phyloP scores from a whole-genome alignment of 1,140 invertebrate species.

The Bradysia coprophila region DNA sequence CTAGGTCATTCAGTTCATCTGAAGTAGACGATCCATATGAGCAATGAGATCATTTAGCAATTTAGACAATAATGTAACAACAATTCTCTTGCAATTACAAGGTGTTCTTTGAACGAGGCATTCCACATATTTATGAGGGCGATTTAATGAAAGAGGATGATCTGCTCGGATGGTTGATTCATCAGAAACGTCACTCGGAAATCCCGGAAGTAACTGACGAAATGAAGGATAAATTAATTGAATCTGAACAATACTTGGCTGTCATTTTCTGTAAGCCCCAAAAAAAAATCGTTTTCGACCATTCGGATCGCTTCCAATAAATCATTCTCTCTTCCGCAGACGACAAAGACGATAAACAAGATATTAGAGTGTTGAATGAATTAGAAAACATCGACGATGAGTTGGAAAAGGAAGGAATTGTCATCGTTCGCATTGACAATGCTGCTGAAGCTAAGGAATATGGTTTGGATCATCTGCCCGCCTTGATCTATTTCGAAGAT shows the following conservation, averaged over 20 bases:
- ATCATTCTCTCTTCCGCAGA: constrained; percentile 29
- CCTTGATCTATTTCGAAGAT: constrained; percentile 78
- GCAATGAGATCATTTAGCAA: too few relatives aligned
- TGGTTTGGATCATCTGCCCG: constrained; percentile 76
- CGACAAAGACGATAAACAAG: constrained; percentile 77
- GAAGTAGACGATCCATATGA: too few relatives aligned
- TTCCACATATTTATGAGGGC: constrained; percentile 78
- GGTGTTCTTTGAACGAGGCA: constrained; percentile 73
- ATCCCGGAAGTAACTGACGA: constrained; percentile 85
- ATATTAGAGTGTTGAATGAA: constrained; percentile 72
- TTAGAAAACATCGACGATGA: constrained; percentile 88
- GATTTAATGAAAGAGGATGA: constrained; percentile 84
- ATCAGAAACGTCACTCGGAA: constrained; percentile 76
- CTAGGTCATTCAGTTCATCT: too few relatives aligned
- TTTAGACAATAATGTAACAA: too few relatives aligned
- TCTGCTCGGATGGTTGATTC: constrained; percentile 69
- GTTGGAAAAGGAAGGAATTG: constrained; percentile 72
- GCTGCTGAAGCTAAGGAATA: constrained; percentile 76
- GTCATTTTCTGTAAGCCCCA: constrained; percentile 65
- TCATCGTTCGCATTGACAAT: constrained; percentile 77
- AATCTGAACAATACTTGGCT: constrained; percentile 55
- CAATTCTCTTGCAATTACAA: not conserved
- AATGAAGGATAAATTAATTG: constrained; percentile 85
- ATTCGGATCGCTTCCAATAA: not conserved
- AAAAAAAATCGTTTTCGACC: not conserved